Base-by-base conservation (phyloP, 2,888 invertebrate genomes). In the Choreutis nemorana region DNA sequence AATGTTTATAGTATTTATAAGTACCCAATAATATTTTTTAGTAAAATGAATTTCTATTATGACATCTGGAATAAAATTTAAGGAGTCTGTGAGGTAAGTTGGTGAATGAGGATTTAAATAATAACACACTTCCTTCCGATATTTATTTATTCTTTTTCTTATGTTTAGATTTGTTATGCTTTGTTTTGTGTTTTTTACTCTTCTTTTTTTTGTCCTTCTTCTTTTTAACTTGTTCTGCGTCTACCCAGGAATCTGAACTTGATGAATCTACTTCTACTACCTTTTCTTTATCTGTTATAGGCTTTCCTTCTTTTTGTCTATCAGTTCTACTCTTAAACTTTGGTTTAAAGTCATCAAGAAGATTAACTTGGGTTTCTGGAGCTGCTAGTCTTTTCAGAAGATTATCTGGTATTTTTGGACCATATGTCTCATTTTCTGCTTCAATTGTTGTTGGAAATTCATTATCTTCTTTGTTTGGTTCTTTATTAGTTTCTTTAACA, bases 321-420 rank as follows among this genome's bases (percentile, higher is more conserved):
- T 46, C 41, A 23, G 31, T 43, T 40, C 45, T 53, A 16, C 40
- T 50, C 37, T 42, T 49, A 34, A 50, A 55, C 10, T 37, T 36
- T 7, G 62, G 58, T 36, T 45, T 55, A 14, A 56, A 54, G 14
- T 37, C 40, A 20, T 36, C 36, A 13, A 18, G 32, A 10, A 20
- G 7, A 8, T 29, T 14, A 18, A 18, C 18, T 22, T 18, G 11
- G 22, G 9, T 26, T 14, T 26, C 39, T 2, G 30, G 16, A 18
- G 36, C 42, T 34, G 61, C 49, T 26, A 70, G 32, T 30, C 55
- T 51, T 25, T 55, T 62, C 34, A 55, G 52, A 21, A 78, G 42
- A 40, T 57, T 77, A 6, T 78, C 72, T 1, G 86, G 85, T 38
- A 85, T 71, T 48, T 73, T 81, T 0, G 85, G 86, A 0, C 85